Evolutionary conservation across 2,888 invertebrate genomes (phyloP), one percentile per base, ranked within the genome.

Genomic region (Acrobasis suavella): DNA sequence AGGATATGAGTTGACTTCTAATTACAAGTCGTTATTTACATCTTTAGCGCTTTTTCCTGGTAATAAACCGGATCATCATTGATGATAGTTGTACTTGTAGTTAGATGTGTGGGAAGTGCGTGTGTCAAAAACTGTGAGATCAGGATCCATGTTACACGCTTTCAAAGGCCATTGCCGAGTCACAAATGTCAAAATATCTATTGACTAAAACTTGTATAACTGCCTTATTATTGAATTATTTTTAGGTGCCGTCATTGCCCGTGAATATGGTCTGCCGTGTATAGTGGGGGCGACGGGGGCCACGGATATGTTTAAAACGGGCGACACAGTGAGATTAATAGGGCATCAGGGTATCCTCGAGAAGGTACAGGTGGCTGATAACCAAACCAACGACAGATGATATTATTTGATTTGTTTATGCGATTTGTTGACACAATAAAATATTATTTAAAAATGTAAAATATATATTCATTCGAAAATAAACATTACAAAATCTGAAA

Each of bases 221-320:
- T 7, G 32, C 32, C 32, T 6, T 32, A 32, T 32, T 42, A 42
- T 62, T 55, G 56, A 16, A 7, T 9, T 50, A 62, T 32, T 74
- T 72, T 9, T 74, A 96, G 96, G 97, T 58, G 96, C 96, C 46
- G 96, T 97, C 0, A 96, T 97, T 52, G 97, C 97, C 0, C 91
- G 97, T 67, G 97, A 97, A 84, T 97, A 96, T 80, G 96, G 97
- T 0, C 81, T 97, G 50, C 97, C 97, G 0, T 97, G 96, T 77
- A 93, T 97, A 39, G 95, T 97, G n/a, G 96, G 96, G 49, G 96
- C 95, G 0, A 85, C 91, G 22, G 89, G 93, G 65, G 96, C 96
- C 0, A 96, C 96, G 0, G 89, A 92, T 69, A 72, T 93, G 9
- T 95, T 96, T 75, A 90, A 91, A 72, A 95, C 96, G n/a, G 96